Conservation (phyloP, 1,140 invertebrate species). For the Prorops nasuta region DNA sequence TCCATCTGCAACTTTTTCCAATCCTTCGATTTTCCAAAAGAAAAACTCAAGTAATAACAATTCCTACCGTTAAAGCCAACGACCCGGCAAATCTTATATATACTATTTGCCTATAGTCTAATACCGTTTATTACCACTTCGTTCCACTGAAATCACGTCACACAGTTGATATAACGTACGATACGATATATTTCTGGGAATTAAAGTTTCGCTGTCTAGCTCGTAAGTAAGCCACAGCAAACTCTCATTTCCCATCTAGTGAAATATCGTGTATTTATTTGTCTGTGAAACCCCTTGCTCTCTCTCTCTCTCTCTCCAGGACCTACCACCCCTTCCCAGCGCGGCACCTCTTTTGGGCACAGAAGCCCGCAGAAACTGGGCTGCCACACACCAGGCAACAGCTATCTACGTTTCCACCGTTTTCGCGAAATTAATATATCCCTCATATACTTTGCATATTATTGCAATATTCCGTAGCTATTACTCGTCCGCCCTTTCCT, state of each 20-base stretch:
- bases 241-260: constrained; percentile 46
- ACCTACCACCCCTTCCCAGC: constrained; percentile 20
- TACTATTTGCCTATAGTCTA: too few species aligned
- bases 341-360: constrained; percentile 37
- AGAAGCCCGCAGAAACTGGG: constrained; percentile 38
- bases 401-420: constrained; percentile 51
- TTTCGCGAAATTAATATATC: constrained; percentile 59
- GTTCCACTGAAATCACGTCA: too few species aligned
- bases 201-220: constrained; percentile 40
- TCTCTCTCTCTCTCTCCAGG: constrained; percentile 30
- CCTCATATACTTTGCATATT: constrained; percentile 58
- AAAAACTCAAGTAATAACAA: too few species aligned
- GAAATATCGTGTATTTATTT: constrained; percentile 50
- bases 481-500: constrained; percentile 50
- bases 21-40: constrained; percentile 11
- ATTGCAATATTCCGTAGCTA: constrained; percentile 56
- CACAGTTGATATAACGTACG: too few species aligned
- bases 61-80: too few species aligned
- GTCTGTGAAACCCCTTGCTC: constrained; percentile 41
- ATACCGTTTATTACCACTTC: too few species aligned
- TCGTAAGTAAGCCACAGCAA: constrained; percentile 32
- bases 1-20: constrained; percentile 18
- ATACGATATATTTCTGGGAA: constrained; percentile 32
- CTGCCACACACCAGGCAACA: constrained; percentile 24
- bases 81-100: too few species aligned